Base-by-base conservation (phyloP, 2,888 invertebrate genomes). In the Synanthedon formicaeformis region DNA sequence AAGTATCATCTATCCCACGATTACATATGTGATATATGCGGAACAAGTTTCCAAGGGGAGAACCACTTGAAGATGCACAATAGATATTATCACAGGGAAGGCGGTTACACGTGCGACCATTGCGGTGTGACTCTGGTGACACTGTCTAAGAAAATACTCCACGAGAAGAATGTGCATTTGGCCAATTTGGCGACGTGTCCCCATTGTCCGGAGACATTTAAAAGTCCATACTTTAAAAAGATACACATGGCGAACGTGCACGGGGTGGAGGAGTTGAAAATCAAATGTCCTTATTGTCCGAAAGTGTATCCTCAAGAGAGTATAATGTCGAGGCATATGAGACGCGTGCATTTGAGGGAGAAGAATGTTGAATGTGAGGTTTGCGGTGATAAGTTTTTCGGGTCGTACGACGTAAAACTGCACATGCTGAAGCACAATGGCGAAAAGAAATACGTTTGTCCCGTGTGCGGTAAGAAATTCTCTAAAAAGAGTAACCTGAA, bases 401-500 rank as follows among this genome's bases (percentile, higher is more conserved):
- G 82, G 0, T 69, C 81, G 0, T 85, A 85, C 54, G 85, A 87
- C 50, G 75, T 87, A 0, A 87, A 85, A 55, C 54, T 84, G 0
- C 90, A 90, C 60, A 87, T 88, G 78, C 71, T 81, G 4, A 87
- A 84, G 50, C 91, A 90, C 57, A 87, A 85, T 41, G 89, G 88
- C 0, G 89, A 89, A 12, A 88, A 87, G 51, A 85, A 85, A 14
- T 89, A 89, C 55, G 78, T 90, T 0, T 91, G 91, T 58, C 80
- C 89, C 0, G 77, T 89, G 1, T 92, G 91, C 58, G 89, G 90
- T 0, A 89, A 89, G 61, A 89, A 89, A 60, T 89, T 91, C 60
- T 82, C 89, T 0, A 90, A 90, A 49, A 89, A 89, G 58, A 90
- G 90, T 55, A 90, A 91, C 58, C 66, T 92, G 55, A 90, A 89